These are phyloP conservation scores for Galagoides demidoff DNA, from an alignment of 2,797 vertebrate genomes.

Conservation along the genomic window DNA sequence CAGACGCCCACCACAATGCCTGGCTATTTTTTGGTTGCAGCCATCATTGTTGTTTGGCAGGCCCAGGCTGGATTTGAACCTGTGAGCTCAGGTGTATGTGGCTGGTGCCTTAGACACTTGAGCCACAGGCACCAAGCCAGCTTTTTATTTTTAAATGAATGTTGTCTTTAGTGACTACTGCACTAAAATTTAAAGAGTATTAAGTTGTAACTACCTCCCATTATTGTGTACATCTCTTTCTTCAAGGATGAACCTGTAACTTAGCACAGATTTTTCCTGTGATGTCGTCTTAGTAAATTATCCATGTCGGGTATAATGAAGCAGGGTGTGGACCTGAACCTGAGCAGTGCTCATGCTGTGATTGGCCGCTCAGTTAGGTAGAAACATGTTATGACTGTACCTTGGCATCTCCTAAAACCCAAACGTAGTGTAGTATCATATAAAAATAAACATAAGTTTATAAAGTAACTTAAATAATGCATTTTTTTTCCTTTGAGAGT, in stretches of 20 bases:
- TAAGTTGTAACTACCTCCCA: background rate
- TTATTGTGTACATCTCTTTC: background rate
- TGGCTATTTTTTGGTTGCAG: no score
- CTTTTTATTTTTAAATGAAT: background rate
- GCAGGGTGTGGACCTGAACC: background rate
- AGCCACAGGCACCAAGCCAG: no score
- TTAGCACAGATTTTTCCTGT: background rate
- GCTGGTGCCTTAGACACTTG: no score
- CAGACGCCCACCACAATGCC: no score
- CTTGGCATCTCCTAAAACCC: background rate
- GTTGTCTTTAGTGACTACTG: background rate
- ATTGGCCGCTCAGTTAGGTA: background rate
- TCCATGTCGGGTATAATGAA: background rate
- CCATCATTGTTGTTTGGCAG: no score
- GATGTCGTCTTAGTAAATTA: background rate
- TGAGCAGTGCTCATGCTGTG: background rate
- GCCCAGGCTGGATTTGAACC: no score
- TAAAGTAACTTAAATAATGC: background rate
- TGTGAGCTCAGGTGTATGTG: no score
- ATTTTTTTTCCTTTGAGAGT: background rate
- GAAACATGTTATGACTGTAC: background rate
- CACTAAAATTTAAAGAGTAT: background rate
- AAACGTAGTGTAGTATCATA: background rate
- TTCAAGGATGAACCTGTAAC: accelerated
- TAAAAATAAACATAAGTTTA: background rate